Percentiles rank a stretch among this genome's conserved stretches.
phyloP scores from a whole-genome alignment of 2,113 vertebrate species.

The Cranoglanis bouderius region DNA sequence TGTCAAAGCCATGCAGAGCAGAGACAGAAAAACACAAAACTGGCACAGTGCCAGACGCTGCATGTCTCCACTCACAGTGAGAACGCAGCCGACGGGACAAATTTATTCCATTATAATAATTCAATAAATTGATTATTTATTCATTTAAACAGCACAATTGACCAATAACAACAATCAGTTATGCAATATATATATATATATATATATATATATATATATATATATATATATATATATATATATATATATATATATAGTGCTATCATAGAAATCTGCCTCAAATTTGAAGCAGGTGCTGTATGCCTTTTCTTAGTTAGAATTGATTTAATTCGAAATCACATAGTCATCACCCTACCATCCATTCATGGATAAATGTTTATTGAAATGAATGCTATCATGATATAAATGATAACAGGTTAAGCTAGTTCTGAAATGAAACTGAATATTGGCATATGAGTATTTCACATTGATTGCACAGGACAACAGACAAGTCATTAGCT shows the following conservation, averaged over 20 bases:
- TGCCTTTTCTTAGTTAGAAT: background rate
- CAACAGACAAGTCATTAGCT: constrained; percentile 30
- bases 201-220: too few species aligned
- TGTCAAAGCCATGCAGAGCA: constrained; percentile 7
- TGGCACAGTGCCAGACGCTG: constrained; percentile 30
- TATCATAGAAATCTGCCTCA: background rate
- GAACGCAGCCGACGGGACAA: background rate
- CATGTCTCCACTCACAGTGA: constrained; percentile 3
- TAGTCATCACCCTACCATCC: too few species aligned
- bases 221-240: too few species aligned
- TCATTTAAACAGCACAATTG: background rate
- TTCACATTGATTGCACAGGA: background rate
- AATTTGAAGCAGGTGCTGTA: background rate
- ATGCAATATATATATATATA: background rate
- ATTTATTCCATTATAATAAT: constrained; percentile 17
- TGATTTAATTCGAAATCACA: background rate
- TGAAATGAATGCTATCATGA: background rate
- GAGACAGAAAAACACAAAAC: constrained; percentile 25
- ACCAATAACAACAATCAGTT: background rate
- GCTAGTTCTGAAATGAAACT: background rate
- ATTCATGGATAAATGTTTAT: background rate
- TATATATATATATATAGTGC: background rate
- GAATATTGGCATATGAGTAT: background rate
- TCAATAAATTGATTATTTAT: constrained; percentile 13
- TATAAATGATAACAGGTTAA: background rate